Evolutionary conservation across 2,888 invertebrate species (phyloP), one percentile per base, ranked within the genome.

Genomic region (Pandemis corylana): DNA sequence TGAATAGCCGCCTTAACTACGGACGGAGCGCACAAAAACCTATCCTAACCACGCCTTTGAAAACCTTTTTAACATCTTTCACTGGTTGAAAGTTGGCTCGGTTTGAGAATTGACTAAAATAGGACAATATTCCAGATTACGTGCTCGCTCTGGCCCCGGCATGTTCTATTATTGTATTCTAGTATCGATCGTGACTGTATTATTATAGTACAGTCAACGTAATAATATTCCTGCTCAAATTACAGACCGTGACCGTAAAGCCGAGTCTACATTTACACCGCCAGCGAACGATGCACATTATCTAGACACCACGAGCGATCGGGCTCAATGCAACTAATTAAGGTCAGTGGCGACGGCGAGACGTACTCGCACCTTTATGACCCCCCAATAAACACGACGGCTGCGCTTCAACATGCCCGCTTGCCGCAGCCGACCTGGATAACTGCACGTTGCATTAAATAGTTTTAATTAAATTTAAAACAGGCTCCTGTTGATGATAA

Each of bases 121-220:
- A 28, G 12, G 20, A 59, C 28, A 28, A 59, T 59, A n/a, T 20
- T 56, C 20, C 28, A 28, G 7, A 59, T 59, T 7, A 59, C 59
- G 12, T 4, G 59, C 20, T 28, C 7, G 59, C 59, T 59, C 59
- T 20, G n/a, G 56, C 56, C 20, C 3, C 59, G 28, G 10, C 10
- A 12, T 59, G 59, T 59, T 59, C 59, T 5, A 28, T 59, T 59
- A 59, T 59, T 59, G 59, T 59, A 28, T 28, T 59, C 59, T 10
- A 28, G 7, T 28, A 28, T 28, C 59, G 10, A 28, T 59, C 59
- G 59, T 59, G 59, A 28, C 59, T 28, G 28, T 6, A 59, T 59
- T 59, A 28, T 59, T 59, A 59, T 5, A 20, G 59, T 59, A 59
- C 59, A 59, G 10, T 59, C 28, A 12, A n/a, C 5, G n/a, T n/a